Percentiles rank a stretch among this genome's conserved stretches.
These are phyloP conservation scores for Lordiphosa andalusiaca DNA, from an alignment of 2,888 invertebrate genomes.

Conservation along the genomic window DNA sequence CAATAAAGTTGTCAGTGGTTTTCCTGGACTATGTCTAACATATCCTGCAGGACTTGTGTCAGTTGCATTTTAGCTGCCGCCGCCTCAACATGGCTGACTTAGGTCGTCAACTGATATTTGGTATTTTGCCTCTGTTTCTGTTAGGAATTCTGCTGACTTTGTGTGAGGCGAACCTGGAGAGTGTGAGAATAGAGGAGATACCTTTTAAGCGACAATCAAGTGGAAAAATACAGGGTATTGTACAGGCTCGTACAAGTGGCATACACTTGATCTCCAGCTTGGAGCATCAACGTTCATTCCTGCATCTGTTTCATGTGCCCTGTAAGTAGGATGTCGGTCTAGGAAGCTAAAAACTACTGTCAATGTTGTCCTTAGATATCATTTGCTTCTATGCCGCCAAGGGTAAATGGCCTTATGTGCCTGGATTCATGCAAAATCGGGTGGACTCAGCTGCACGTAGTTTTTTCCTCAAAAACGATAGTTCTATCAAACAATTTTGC, in stretches of 20 bases:
- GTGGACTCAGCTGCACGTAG: constrained; percentile 76
- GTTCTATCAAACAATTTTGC: constrained; percentile 75
- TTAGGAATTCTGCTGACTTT: constrained; percentile 45
- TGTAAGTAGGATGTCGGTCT: constrained; percentile 55
- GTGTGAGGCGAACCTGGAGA: constrained; percentile 63
- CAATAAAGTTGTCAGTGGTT: constrained; percentile 41
- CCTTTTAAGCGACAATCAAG: constrained; percentile 46
- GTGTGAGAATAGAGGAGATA: constrained; percentile 68
- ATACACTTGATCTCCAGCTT: constrained; percentile 72
- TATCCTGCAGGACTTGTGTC: constrained; percentile 34
- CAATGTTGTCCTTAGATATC: constrained; percentile 64
- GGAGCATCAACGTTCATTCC: constrained; percentile 74
- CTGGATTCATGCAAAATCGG: constrained; percentile 76
- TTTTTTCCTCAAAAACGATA: constrained; percentile 76
- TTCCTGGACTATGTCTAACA: constrained; percentile 1
- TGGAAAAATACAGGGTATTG: no score
- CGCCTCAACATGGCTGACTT: constrained; percentile 33
- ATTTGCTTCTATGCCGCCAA: constrained; percentile 79
- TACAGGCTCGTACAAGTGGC: constrained; percentile 38
- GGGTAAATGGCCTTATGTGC: constrained; percentile 80
- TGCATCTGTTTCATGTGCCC: constrained; percentile 78
- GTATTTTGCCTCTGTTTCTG: constrained; percentile 61
- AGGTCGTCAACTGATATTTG: constrained; percentile 40
- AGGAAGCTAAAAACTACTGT: neutral
- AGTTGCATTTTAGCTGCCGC: constrained; percentile 53